Percentiles rank a stretch among this genome's conserved stretches.
Evolutionary conservation across 2,113 vertebrate species (phyloP).

Genomic region (Crotophaga sulcirostris): DNA sequence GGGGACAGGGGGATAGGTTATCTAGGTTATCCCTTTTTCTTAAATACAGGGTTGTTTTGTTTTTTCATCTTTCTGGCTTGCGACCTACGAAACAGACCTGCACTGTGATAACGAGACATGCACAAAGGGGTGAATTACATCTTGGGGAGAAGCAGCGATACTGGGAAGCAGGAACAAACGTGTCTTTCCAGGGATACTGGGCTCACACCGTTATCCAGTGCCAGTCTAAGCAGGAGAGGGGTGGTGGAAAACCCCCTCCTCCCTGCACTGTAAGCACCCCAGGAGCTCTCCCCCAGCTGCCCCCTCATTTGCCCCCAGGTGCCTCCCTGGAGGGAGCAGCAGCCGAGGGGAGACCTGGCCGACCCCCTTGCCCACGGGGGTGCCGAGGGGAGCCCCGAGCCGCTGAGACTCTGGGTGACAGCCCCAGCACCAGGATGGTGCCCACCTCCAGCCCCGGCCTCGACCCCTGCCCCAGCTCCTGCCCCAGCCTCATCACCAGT

Average conservation of each 20-base stretch:
- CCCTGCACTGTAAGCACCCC: no score
- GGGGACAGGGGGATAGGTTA: fast-evolving
- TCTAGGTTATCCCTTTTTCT: not conserved
- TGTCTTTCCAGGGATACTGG: not conserved
- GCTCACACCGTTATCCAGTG: not conserved
- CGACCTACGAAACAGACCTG: not conserved
- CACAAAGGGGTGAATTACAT: fast-evolving
- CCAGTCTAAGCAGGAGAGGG: not conserved
- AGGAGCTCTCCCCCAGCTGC: not conserved
- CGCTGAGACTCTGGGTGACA: not conserved
- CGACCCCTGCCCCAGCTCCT: no score
- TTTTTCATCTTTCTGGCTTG: not conserved
- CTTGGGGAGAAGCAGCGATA: not conserved
- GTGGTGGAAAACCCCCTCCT: not conserved
- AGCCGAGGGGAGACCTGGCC: fast-evolving
- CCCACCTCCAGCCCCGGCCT: no score
- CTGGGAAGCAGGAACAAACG: fast-evolving
- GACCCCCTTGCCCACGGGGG: no score
- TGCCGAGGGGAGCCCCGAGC: no score
- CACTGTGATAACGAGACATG: fast-evolving
- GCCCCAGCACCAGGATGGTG: no score
- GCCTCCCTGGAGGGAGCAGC: no score
- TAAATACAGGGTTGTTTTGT: fast-evolving
- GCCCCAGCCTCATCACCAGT: no score
- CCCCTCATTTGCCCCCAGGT: no score